These are phyloP conservation scores for mouse (Mus musculus) DNA, from an alignment of 2,113 vertebrate genomes.

Conservation along the genomic window GRCm39 chr12:80277501-80278000, in stretches of 20 bases:
- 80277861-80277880: neutral
- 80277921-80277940: neutral
- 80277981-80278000: neutral
- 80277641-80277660: neutral
- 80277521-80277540: neutral
- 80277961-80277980: neutral
- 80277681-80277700: slow-evolving; percentile 38
- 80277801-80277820: neutral
- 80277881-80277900: neutral
- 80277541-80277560: neutral
- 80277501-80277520: neutral
- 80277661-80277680: neutral
- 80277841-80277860: neutral
- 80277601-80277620: too few relatives aligned
- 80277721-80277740: slow-evolving; percentile 31
- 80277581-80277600: neutral
- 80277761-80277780: neutral
- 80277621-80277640: neutral
- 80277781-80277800: neutral
- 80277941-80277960: neutral
- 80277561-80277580: neutral
- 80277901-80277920: neutral
- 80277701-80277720: neutral
- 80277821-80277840: neutral
- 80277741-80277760: neutral